Base-by-base conservation (phyloP, 2,113 vertebrate species). In the Glaucidium brasilianum region DNA sequence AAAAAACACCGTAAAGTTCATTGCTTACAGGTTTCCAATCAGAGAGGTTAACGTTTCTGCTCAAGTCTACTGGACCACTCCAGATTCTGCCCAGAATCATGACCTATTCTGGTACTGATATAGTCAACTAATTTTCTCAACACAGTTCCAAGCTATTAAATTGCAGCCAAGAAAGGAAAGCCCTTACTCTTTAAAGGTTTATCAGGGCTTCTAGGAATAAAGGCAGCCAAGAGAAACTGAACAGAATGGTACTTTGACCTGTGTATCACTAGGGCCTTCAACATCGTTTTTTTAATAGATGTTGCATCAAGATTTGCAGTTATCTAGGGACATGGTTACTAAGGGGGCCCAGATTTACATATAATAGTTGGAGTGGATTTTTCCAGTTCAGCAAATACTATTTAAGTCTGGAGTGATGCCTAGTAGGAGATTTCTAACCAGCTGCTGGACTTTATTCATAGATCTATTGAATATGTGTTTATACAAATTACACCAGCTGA, bases 371-470 rank as follows among this genome's bases (percentile, higher is more conserved):
- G 72, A 68, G 67, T 81, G 67, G 56, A 91, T 76, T 97, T 94
- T 97, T 95, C 94, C 55, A 85, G 53, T 76, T 87, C 69, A 91
- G 68, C 62, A 91, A 90, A 92, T 95, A 88, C n/a, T 80, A 49
- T 41, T 93, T 52, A 83, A 92, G 47, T 59, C 83, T 95, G 90
- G 75, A 94, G 47, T 72, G 72, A 87, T 81, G 86, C 66, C 88
- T 73, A 73, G 77, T 50, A 92, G 41, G 30, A 92, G 41, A 94
- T 66, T 91, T 92, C 62, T 91, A 94, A 92, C 39, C 66, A 90
- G 86, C 76, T 92, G 79, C 64, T 95, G 95, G 78, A 96, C 56
- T 85, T 90, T n/a, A 88, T 64, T 95, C 80, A 80, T 58, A 85
- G 76, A 90, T 94, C 94, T 89, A 88, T 5, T 95, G 43, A 83